Evolutionary conservation across 2,888 invertebrate species (phyloP).

Genomic region (Athalia rosae): DNA sequence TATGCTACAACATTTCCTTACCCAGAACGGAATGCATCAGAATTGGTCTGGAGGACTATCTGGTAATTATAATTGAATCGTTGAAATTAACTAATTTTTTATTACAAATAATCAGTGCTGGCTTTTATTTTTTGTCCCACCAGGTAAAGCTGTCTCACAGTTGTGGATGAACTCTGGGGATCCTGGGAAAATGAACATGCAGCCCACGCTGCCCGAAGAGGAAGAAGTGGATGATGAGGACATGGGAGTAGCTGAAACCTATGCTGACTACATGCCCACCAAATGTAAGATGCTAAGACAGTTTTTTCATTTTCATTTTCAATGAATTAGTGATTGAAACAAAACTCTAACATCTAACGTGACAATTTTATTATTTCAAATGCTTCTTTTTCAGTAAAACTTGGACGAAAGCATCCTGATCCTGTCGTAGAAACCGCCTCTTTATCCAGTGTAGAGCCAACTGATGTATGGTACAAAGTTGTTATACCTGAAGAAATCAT

Average conservation of each 20-base stretch:
- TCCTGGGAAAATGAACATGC: constrained; percentile 73
- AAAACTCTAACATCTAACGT: constrained; percentile 9
- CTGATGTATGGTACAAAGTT: constrained; percentile 91
- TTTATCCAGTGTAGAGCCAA: constrained; percentile 95
- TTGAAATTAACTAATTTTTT: constrained; percentile 41
- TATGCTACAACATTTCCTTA: constrained; percentile 69
- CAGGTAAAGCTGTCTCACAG: constrained; percentile 77
- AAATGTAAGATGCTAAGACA: constrained; percentile 81
- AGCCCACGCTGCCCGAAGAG: constrained; percentile 77
- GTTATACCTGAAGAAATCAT: constrained; percentile 91
- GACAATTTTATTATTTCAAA: background rate
- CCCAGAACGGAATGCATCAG: constrained; percentile 68
- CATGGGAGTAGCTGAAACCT: constrained; percentile 98
- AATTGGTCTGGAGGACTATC: constrained; percentile 70
- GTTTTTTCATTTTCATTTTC: background rate
- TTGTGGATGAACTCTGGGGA: constrained; percentile 77
- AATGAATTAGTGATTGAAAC: background rate
- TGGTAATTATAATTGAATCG: constrained; percentile 57
- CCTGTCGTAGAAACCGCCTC: constrained; percentile 99
- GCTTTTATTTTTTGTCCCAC: constrained; percentile 51
- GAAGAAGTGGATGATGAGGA: constrained; percentile 95
- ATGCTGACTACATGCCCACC: constrained; percentile 97
- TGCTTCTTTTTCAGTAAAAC: constrained; percentile 80
- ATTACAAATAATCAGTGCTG: background rate
- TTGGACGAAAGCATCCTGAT: constrained; percentile 98